These are phyloP conservation scores for Cephalopholis sonnerati DNA, from an alignment of 2,113 vertebrate genomes.

Conservation along the genomic window DNA sequence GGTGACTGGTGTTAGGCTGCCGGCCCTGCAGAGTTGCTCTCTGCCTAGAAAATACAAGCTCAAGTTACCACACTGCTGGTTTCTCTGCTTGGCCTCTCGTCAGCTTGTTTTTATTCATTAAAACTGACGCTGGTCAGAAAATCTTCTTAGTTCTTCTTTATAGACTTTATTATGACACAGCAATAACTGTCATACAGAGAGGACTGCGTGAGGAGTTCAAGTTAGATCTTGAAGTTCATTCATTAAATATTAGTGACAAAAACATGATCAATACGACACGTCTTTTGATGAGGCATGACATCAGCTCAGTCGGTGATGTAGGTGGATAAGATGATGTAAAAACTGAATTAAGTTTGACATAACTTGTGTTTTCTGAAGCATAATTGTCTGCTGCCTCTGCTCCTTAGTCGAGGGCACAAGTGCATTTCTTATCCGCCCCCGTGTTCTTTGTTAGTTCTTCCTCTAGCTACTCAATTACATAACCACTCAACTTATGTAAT, in stretches of 20 bases:
- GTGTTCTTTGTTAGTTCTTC: constrained; percentile 59
- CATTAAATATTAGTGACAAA: background rate
- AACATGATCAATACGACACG: background rate
- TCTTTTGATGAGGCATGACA: background rate
- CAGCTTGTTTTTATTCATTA: constrained; percentile 5
- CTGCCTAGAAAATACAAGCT: constrained; percentile 41
- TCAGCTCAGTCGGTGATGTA: background rate
- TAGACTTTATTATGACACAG: background rate
- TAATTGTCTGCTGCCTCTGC: constrained; percentile 40
- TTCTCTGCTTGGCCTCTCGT: background rate
- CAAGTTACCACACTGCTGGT: constrained; percentile 16
- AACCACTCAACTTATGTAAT: constrained; percentile 74
- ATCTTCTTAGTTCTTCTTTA: background rate
- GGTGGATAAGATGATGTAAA: background rate
- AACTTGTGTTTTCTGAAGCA: constrained; percentile 9
- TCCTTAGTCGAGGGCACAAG: constrained; percentile 37
- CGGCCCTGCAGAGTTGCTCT: background rate
- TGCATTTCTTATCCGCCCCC: constrained; percentile 55
- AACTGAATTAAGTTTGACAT: background rate
- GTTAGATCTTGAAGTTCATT: background rate
- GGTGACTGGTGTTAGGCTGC: constrained; percentile 48
- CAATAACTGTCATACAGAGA: background rate
- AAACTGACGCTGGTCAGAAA: background rate
- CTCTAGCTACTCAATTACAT: constrained; percentile 67
- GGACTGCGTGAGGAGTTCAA: background rate